Evolutionary conservation across 1,140 invertebrate species (phyloP), one percentile per base, ranked within the genome.

Genomic region (Dinoponera quadriceps): DNA sequence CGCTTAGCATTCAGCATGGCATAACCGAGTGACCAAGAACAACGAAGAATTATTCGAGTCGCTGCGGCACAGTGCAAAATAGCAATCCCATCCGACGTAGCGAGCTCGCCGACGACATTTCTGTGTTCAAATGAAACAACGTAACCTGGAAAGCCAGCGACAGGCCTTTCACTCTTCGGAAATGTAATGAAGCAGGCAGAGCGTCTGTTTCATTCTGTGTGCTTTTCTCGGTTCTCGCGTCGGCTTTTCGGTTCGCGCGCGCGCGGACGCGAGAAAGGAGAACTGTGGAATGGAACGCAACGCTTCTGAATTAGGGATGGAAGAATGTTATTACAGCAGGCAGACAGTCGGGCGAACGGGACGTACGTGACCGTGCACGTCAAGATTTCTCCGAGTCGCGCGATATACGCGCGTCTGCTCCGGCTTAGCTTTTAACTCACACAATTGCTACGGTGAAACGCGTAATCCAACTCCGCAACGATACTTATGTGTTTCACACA

Each of bases 241-340:
- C n/a, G 22, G 33, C 18, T 57, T 55, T 68, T 13, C 22, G 7
- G 38, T n/a, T 29, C 5, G 20, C 14, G 51, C 65, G 33, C 22
- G 20, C 18, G 66, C 49, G 20, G 69, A 80, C 22, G 20, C 18
- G 66, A 27, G 20, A 80, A 80, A 55, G 33, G 14, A 59, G 22
- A 80, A 55, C 14, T 22, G 25, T 27, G 38, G 1, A 38, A 73
- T 72, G 78, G 44, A 51, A 73, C 77, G 25, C 38, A 73, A 44
- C 7, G 38, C 57, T 44, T 51, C 22, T 72, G 78, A 82, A 73
- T 82, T 82, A 82, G 69, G 69, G 69, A 82, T 82, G 69, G 59
- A 82, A 74, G 57, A 82, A 74, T 74, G 71, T 74, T 74, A 74
- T 82, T 82, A 74, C 78, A 48, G 3, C 25, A 33, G 38, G 9